A percentile compares a stretch with the other conserved stretches of the same genome.
Evolutionary conservation across 2,797 vertebrate genomes (phyloP).

Genomic region (Myoxocephalus aenaeus): DNA sequence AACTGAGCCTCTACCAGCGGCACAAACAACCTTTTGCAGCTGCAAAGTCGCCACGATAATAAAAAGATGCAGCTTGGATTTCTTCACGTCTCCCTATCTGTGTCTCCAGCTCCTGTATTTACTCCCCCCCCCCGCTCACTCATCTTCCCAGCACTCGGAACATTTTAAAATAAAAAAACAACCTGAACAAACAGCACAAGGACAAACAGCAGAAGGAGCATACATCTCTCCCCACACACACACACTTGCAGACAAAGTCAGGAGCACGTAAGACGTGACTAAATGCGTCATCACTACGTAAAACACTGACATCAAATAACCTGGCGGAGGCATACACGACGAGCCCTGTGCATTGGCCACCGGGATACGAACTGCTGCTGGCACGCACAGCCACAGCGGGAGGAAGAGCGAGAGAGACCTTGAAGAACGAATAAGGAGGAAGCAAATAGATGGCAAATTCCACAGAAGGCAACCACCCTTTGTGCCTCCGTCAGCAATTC

Average conservation of each 20-base stretch:
- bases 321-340: constrained; percentile 15
- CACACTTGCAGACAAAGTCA: constrained; percentile 22
- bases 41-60: constrained; percentile 39
- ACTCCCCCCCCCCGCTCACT: neutral
- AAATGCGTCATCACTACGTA: constrained; percentile 62
- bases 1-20: constrained; percentile 3
- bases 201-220: constrained; percentile 25
- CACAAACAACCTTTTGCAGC: constrained; percentile 20
- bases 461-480: constrained; percentile 58
- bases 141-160: constrained; percentile 10
- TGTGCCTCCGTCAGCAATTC: constrained; percentile 74
- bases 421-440: constrained; percentile 31
- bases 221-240: constrained; percentile 14
- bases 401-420: constrained; percentile 14
- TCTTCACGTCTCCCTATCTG: neutral
- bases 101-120: constrained; percentile 15
- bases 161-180: constrained; percentile 9
- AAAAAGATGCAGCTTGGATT: constrained; percentile 1
- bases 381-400: neutral
- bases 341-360: constrained; percentile 11
- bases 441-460: constrained; percentile 66
- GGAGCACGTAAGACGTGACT: constrained; percentile 32
- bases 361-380: constrained; percentile 11
- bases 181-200: constrained; percentile 20
- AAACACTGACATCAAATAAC: constrained; percentile 53